Conservation (phyloP, 2,888 invertebrate species). For the Busseola fusca region DNA sequence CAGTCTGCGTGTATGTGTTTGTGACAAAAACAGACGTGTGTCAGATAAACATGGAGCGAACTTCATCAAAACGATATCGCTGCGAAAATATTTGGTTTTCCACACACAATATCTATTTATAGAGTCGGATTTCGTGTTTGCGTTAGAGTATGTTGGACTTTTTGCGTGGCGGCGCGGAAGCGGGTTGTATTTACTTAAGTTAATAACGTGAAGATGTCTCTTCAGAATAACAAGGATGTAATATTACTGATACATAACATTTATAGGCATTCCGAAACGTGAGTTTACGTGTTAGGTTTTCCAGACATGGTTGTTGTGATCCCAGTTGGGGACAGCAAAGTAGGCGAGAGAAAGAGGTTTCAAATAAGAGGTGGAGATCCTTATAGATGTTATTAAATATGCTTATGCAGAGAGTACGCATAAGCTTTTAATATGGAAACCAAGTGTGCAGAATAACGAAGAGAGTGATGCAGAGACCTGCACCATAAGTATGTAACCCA, state of each 20-base stretch:
- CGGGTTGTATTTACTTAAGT: neutral
- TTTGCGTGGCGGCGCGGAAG: conserved; percentile 10
- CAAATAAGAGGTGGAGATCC: neutral
- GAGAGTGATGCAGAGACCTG: neutral
- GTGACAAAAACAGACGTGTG: conserved; percentile 58
- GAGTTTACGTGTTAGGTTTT: neutral
- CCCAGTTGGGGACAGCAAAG: neutral
- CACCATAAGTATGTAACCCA: no score
- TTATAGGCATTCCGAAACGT: neutral
- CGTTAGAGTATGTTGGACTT: conserved; percentile 47
- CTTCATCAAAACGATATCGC: conserved; percentile 65
- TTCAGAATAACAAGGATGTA: neutral
- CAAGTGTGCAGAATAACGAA: neutral
- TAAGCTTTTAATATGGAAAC: neutral
- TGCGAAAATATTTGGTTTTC: conserved; percentile 64
- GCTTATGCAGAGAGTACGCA: neutral
- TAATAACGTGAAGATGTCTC: neutral
- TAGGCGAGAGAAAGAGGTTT: neutral
- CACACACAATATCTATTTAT: conserved; percentile 67
- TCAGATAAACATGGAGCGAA: conserved; percentile 58
- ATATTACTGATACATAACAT: neutral
- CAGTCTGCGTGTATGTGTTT: conserved; percentile 29
- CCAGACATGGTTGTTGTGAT: neutral
- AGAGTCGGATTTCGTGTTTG: conserved; percentile 65
- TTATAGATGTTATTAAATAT: neutral